A percentile compares a stretch with the other conserved stretches of the same genome.
Evolutionary conservation across 92 coral and sea anemone genomes (phyloP).

Genomic region (Heteractis magnifica): DNA sequence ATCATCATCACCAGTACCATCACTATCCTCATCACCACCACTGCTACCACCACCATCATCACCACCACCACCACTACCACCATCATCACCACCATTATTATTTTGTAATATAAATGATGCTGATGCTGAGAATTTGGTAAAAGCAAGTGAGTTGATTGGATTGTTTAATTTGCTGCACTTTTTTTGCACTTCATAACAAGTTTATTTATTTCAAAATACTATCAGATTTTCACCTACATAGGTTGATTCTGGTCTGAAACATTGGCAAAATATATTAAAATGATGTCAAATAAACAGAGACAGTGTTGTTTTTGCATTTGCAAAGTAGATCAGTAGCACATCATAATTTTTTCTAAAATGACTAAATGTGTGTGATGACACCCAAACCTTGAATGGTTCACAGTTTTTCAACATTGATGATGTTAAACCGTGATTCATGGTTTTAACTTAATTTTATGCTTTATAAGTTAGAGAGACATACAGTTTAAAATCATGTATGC

Average conservation of each 20-base stretch:
- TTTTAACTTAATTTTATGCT: too few species aligned
- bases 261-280: too few species aligned
- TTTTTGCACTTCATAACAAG: background rate
- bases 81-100: slow-evolving; percentile 12
- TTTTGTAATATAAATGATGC: background rate
- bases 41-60: background rate
- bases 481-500: too few species aligned
- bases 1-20: background rate
- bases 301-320: background rate
- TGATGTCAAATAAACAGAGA: too few species aligned
- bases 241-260: too few species aligned
- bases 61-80: background rate
- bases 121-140: slow-evolving; percentile 15
- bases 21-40: slow-evolving; percentile 1
- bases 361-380: background rate
- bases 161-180: slow-evolving; percentile 18
- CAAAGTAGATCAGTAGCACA: background rate
- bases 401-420: background rate
- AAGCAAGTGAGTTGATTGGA: slow-evolving; percentile 32
- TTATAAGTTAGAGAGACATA: too few species aligned
- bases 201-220: background rate
- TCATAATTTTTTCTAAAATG: background rate
- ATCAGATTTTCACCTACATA: background rate
- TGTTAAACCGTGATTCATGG: too few species aligned
- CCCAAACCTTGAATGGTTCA: background rate